These are phyloP conservation scores for Uropsilus gracilis DNA, from an alignment of 2,113 vertebrate species.

Conservation along the genomic window DNA sequence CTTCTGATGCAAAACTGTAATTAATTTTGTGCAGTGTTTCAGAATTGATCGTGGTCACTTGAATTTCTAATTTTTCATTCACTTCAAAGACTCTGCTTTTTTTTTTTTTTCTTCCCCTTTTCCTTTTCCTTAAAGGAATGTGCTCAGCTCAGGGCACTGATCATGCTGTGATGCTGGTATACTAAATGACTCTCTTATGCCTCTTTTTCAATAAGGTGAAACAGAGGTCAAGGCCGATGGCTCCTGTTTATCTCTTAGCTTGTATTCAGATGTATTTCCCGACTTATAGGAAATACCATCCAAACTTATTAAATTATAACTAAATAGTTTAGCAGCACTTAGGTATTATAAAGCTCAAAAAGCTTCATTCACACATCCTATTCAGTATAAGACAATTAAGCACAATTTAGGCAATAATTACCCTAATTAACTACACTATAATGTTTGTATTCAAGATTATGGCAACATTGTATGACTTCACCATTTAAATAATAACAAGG, in stretches of 20 bases:
- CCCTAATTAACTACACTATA: conserved; percentile 88
- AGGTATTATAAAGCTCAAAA: conserved; percentile 73
- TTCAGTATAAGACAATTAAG: conserved; percentile 90
- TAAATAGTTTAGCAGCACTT: conserved; percentile 66
- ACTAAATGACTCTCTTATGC: conserved; percentile 83
- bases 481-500: conserved; percentile 86
- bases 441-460: conserved; percentile 87
- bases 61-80: conserved; percentile 94
- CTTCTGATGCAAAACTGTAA: conserved; percentile 95
- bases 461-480: conserved; percentile 85
- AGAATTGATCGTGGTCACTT: conserved; percentile 97
- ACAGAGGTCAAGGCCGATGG: conserved; percentile 85
- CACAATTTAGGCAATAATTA: conserved; percentile 89
- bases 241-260: conserved; percentile 79
- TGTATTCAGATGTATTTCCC: conserved; percentile 76
- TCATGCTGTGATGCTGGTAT: conserved; percentile 63
- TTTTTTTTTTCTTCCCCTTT: conserved; percentile 32
- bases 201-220: conserved; percentile 89
- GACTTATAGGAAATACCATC: conserved; percentile 81
- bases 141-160: conserved; percentile 71
- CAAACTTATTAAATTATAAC: conserved; percentile 83
- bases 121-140: conserved; percentile 74
- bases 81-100: conserved; percentile 86
- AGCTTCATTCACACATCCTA: conserved; percentile 81
- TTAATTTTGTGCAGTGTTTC: conserved; percentile 98